phyloP scores from a whole-genome alignment of 2,113 vertebrate genomes.

The Solea solea region DNA sequence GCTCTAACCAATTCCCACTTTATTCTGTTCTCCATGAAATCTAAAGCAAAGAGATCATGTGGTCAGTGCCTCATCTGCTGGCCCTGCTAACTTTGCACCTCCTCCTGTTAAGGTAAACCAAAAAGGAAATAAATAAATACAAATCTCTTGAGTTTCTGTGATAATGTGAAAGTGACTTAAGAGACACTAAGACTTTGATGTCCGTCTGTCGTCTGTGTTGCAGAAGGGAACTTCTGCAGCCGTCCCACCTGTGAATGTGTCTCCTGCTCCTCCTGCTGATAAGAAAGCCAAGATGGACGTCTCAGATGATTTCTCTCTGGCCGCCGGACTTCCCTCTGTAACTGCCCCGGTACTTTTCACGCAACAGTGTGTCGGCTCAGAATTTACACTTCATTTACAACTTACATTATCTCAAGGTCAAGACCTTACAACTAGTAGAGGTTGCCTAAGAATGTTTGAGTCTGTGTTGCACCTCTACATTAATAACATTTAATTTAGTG shows the following conservation, averaged over 20 bases:
- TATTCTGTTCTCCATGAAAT: neutral
- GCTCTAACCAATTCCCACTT: neutral
- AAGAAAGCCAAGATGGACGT: conserved; percentile 63
- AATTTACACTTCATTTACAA: too few relatives aligned
- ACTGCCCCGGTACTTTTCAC: conserved; percentile 24
- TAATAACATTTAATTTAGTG: too few relatives aligned
- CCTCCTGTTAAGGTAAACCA: conserved; percentile 68
- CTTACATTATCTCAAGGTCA: too few relatives aligned
- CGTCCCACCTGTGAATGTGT: conserved; percentile 2
- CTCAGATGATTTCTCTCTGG: conserved; percentile 50
- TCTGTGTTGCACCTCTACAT: too few relatives aligned
- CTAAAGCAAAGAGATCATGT: conserved; percentile 43
- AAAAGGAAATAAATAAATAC: conserved; percentile 18
- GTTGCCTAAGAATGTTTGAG: too few relatives aligned
- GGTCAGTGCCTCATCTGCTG: conserved; percentile 51
- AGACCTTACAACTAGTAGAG: too few relatives aligned
- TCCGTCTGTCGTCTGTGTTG: neutral
- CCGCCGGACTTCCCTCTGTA: conserved; percentile 33
- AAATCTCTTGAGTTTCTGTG: neutral
- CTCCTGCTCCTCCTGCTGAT: conserved; percentile 67
- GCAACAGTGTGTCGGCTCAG: neutral
- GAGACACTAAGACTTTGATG: neutral
- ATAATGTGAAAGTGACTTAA: neutral
- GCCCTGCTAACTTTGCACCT: conserved; percentile 62
- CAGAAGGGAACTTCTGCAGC: conserved; percentile 44